phyloP scores from a whole-genome alignment of 2,113 vertebrate species.

The Cariama cristata region DNA sequence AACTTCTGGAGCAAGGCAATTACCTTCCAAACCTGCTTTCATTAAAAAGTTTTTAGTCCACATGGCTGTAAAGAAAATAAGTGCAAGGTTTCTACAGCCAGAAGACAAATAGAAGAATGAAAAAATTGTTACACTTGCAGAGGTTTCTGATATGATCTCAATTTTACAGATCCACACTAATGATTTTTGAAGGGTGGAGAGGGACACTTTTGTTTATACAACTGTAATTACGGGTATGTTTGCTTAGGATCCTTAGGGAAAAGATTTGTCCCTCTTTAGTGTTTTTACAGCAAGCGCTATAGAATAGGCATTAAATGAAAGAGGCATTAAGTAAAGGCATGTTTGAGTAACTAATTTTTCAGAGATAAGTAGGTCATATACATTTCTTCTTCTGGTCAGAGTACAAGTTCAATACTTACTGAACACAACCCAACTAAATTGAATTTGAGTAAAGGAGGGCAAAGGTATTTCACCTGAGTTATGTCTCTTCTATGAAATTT shows the following conservation, averaged over 20 bases:
- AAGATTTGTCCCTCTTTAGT: slow-evolving; percentile 14
- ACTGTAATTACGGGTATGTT: slow-evolving; percentile 26
- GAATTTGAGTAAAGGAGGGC: not conserved
- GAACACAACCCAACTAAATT: not conserved
- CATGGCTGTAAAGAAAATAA: not conserved
- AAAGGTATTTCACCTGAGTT: not conserved
- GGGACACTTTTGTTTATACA: slow-evolving; percentile 43
- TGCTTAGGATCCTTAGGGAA: slow-evolving; percentile 2
- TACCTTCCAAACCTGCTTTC: slow-evolving; percentile 12
- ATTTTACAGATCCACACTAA: not conserved
- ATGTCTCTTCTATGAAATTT: not conserved
- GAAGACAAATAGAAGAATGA: not conserved
- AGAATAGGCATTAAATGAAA: slow-evolving; percentile 11
- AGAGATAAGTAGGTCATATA: not conserved
- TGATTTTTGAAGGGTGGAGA: slow-evolving; percentile 47
- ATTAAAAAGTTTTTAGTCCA: not conserved
- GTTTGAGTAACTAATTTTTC: slow-evolving; percentile 6
- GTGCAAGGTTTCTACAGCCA: not conserved
- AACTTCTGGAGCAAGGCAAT: not conserved
- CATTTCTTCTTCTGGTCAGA: not conserved
- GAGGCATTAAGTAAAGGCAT: not conserved
- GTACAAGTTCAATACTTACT: not conserved
- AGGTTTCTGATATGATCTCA: slow-evolving; percentile 30
- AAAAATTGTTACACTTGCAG: not conserved
- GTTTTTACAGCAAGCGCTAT: not conserved